These are phyloP conservation scores for Tridacna crocea DNA, from an alignment of 2,888 invertebrate species.

Conservation along the genomic window DNA sequence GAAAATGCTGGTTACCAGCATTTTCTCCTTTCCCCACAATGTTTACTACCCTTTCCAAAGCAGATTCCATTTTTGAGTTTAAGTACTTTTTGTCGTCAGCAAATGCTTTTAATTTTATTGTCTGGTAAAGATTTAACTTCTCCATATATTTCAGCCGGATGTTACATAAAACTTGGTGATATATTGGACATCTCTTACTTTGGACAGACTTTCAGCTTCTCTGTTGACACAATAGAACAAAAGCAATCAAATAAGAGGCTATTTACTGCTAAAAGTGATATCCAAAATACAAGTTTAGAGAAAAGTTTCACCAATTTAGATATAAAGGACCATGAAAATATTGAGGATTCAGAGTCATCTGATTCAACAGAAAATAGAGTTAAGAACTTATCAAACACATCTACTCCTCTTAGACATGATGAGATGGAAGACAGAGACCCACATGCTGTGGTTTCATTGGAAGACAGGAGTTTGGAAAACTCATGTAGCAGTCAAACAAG, in stretches of 20 bases:
- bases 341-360: background rate
- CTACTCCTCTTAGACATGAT: background rate
- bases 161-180: constrained; percentile 59
- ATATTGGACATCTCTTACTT: constrained; percentile 62
- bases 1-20: too few species aligned
- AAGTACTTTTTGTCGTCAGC: too few species aligned
- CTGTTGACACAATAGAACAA: constrained; percentile 36
- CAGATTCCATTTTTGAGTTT: too few species aligned
- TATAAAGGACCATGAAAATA: constrained; percentile 26
- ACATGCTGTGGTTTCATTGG: background rate
- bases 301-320: constrained; percentile 49
- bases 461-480: background rate
- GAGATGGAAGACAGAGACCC: background rate
- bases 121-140: background rate
- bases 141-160: constrained; percentile 64
- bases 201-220: constrained; percentile 71
- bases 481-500: background rate
- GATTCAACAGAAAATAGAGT: background rate
- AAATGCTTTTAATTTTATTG: too few species aligned
- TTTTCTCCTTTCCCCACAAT: too few species aligned
- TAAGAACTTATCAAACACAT: background rate
- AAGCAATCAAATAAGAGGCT: constrained; percentile 3
- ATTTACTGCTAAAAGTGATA: background rate
- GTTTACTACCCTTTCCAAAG: too few species aligned
- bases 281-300: constrained; percentile 23